Evolutionary conservation across 2,113 vertebrate species (phyloP), one percentile per base, ranked within the genome.

Genomic region (Trachemys scripta): DNA sequence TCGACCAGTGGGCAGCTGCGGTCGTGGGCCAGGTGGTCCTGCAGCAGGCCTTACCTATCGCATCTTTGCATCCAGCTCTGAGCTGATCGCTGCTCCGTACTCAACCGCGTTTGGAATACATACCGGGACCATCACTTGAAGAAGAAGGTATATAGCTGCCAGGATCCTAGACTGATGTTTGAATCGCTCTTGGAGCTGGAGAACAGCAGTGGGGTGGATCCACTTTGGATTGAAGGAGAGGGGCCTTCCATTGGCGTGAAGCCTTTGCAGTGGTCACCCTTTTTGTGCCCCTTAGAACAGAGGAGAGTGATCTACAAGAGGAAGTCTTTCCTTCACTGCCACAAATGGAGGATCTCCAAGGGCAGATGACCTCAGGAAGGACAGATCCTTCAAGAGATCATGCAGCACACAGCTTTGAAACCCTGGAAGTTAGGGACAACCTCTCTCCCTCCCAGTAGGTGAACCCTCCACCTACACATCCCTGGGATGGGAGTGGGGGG

Each of bases 391-490:
- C 57, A 72, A 47, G 10, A 19, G 25, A 1, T 0, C 0, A 90
- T 80, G 62, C 53, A n/a, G 57, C 24, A 9, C 35, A 35, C 14
- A 8, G 2, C 35, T 65, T 65, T 65, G 62, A n/a, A 35, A 17
- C 31, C 31, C 31, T 65, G 62, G 16, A 65, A 7, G 31, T 8
- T 53, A 0, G 0, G 27, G 62, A 45, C 47, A 79, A 84, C 11
- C 45, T 47, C 5, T 0, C 0, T n/a, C 1, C 0, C 1, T 78
- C 1, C 0, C 75, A 45, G 65, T 11, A 29, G 5, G 53, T n/a
- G 82, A 24, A 49, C 54, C 56, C 53, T 54, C 76, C 42, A 6
- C 8, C 84, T 59, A 27, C 19, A 17, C 10, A 4, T 3, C 76
- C 92, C 53, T 54, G 19, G 53, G 53, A 54, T 1, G 16, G 5